phyloP scores from a whole-genome alignment of 2,113 vertebrate species.

The Colinus virginianus region DNA sequence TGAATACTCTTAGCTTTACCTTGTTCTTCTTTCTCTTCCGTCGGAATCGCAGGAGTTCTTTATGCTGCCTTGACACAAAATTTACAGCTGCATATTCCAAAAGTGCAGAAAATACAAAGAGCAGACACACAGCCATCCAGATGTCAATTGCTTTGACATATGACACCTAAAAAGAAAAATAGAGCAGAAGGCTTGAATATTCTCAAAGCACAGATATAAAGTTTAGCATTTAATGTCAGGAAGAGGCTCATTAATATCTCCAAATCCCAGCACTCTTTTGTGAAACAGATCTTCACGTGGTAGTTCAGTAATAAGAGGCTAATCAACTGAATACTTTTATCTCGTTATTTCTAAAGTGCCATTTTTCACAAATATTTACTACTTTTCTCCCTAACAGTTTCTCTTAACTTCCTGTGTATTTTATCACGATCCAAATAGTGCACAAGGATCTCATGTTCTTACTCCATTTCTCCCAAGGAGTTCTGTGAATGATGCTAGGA shows the following conservation, averaged over 20 bases:
- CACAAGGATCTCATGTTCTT: not conserved
- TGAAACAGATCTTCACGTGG: not conserved
- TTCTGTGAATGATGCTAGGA: not conserved
- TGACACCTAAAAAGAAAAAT: constrained; percentile 83
- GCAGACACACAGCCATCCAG: constrained; percentile 98
- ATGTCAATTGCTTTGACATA: constrained; percentile 99
- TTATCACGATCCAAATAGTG: not conserved
- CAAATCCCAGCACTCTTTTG: not conserved
- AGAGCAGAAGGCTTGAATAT: not conserved
- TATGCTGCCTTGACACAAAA: constrained; percentile 97
- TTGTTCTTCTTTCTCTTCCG: constrained; percentile 89
- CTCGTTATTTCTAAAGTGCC: not conserved
- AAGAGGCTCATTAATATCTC: not conserved
- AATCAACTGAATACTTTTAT: not conserved
- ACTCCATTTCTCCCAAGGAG: not conserved
- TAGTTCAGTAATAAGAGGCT: not conserved
- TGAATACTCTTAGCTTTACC: constrained; percentile 69
- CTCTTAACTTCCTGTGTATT: not conserved
- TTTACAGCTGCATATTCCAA: constrained; percentile 97
- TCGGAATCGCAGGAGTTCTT: constrained; percentile 91
- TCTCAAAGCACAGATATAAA: not conserved
- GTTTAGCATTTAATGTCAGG: not conserved
- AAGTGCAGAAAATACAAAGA: constrained; percentile 97
- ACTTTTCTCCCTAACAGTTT: not conserved
- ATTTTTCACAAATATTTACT: not conserved